Evolutionary conservation across 2,888 invertebrate genomes (phyloP), one percentile per base, ranked within the genome.

Genomic region (Athalia cordata): DNA sequence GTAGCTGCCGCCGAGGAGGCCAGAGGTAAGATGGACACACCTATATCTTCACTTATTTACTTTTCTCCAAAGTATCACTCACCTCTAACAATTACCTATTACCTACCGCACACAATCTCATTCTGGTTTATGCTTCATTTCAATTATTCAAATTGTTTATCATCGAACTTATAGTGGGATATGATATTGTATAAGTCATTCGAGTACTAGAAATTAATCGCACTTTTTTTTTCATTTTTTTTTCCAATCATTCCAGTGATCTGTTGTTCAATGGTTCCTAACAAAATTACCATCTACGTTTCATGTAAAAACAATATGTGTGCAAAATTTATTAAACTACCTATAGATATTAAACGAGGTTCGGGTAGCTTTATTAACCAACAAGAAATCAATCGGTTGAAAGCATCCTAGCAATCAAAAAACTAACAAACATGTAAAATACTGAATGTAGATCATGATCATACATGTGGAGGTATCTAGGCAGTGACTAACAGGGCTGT

Each of bases 1-100:
- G 89, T 90, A 96, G 96, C 94, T 95, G 93, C 96, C 96, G 91
- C 95, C 96, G 91, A 94, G 96, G 93, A 95, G 95, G 93, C 96
- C 96, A 89, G 97, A 97, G 96, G 96, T 96, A 95, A 93, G 95
- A 88, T 68, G 80, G 81, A 50, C 64, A 75, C 75, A 11, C 75
- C 62, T 75, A 75, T 75, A 43, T 75, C 75, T 57, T 64, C 55
- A 64, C 75, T 50, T 75, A 62, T 29, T 75, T 62, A 50, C 15
- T 64, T 75, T 45, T 64, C 29, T 29, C 29, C 50, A 64, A 49
- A 62, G 50, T 62, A 61, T 75, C 59, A 15, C 50, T 62, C 29
- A 62, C 62, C 59, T 50, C 5, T 55, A 50, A 59, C 64, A 52
- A 75, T n/a, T 13, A 62, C 68, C n/a, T n/a, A n/a, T n/a, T 68